Conservation (phyloP, 2,113 vertebrate genomes). For the Salvelinus namaycush region DNA sequence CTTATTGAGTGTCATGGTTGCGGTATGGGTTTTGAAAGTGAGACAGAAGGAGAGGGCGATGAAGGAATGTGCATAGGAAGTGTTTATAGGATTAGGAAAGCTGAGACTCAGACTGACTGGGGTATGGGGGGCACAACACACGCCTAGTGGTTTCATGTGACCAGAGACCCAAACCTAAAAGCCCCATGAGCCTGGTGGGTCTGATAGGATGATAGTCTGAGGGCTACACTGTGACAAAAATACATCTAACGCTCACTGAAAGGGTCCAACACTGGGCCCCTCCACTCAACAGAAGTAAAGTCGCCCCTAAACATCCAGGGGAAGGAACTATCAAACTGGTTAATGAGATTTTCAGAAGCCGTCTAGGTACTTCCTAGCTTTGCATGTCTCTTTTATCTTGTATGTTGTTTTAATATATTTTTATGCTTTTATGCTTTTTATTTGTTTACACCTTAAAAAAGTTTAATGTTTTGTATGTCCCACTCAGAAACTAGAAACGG, state of each 20-base stretch:
- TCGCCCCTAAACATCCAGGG: neutral
- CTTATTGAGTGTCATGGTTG: too few species aligned
- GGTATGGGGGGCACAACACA: neutral
- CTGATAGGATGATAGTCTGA: conserved; percentile 6
- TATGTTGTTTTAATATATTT: too few species aligned
- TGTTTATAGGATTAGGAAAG: conserved; percentile 49
- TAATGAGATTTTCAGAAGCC: neutral
- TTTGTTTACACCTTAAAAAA: too few species aligned
- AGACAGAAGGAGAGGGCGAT: neutral
- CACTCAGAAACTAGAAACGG: too few species aligned
- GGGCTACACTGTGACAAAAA: conserved; percentile 35
- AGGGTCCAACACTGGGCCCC: neutral
- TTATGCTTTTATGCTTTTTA: too few species aligned
- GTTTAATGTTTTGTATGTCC: too few species aligned
- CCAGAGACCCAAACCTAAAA: conserved; percentile 27
- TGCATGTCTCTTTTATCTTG: too few species aligned
- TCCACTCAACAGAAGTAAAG: neutral
- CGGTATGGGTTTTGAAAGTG: too few species aligned
- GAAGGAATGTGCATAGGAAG: conserved; percentile 52
- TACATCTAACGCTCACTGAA: neutral
- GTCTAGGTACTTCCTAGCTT: neutral
- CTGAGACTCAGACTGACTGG: conserved; percentile 23
- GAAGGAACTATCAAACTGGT: too few species aligned
- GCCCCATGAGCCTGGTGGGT: neutral
- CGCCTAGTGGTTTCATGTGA: conserved; percentile 34